Percentiles rank a stretch among this genome's conserved stretches.
Conservation (phyloP, 2,888 invertebrate genomes). For the Leptopilina syphax region DNA sequence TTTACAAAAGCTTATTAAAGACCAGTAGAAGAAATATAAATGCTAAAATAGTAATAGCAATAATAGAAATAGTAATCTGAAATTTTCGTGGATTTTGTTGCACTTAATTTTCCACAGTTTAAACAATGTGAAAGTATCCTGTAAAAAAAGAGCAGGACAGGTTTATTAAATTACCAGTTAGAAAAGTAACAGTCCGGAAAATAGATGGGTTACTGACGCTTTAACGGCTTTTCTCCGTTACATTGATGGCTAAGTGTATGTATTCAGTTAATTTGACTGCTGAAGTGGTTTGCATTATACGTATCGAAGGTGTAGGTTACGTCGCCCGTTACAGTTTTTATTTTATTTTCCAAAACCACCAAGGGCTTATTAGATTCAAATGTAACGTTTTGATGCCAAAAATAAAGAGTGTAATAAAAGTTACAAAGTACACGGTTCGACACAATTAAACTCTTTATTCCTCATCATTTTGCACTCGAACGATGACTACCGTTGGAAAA, state of each 20-base stretch:
- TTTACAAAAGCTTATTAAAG: too few relatives aligned
- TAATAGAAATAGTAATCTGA: too few relatives aligned
- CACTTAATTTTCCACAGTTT: too few relatives aligned
- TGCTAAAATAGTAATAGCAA: too few relatives aligned
- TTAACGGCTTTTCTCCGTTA: slow-evolving; percentile 37
- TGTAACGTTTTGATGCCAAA: background rate
- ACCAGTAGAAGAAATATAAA: too few relatives aligned
- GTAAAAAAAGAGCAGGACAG: too few relatives aligned
- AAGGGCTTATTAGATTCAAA: slow-evolving; percentile 13
- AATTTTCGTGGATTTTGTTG: too few relatives aligned
- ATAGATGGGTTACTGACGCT: slow-evolving; percentile 31
- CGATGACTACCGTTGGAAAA: slow-evolving; percentile 17
- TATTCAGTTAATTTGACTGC: slow-evolving; percentile 28
- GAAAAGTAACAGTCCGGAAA: slow-evolving; percentile 30
- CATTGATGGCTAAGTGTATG: slow-evolving; percentile 28
- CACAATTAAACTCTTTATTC: slow-evolving; percentile 2
- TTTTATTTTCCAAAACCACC: background rate
- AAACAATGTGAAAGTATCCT: too few relatives aligned
- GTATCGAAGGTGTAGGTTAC: slow-evolving; percentile 1
- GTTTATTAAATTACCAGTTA: slow-evolving; percentile 28
- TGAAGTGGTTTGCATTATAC: background rate
- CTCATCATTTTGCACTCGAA: slow-evolving; percentile 9
- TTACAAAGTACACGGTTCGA: background rate
- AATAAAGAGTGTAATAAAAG: background rate
- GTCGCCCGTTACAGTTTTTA: background rate